A percentile compares a stretch with the other conserved stretches of the same genome.
These are phyloP conservation scores for Acanthosepion lycidas DNA, from an alignment of 2,888 invertebrate species.

Conservation along the genomic window DNA sequence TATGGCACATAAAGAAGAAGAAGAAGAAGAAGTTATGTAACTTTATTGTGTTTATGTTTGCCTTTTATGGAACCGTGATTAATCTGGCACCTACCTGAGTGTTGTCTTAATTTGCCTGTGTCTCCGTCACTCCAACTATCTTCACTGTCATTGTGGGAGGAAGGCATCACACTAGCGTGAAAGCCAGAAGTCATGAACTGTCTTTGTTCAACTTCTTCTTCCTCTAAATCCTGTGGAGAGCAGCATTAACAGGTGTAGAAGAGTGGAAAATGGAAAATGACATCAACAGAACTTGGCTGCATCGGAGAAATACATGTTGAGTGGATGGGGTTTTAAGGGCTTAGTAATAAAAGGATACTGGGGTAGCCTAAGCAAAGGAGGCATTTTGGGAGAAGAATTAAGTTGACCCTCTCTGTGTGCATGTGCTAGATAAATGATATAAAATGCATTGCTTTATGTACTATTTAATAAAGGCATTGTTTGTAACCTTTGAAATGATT, in stretches of 20 bases:
- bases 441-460: no score
- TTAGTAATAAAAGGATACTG: background rate
- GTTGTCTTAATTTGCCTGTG: slow-evolving; percentile 33
- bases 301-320: slow-evolving; percentile 21
- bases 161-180: slow-evolving; percentile 21
- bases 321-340: background rate
- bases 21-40: background rate
- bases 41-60: background rate
- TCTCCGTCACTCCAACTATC: slow-evolving; percentile 33
- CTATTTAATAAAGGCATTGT: no score
- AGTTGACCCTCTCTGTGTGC: background rate
- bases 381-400: background rate
- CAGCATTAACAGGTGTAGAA: slow-evolving; percentile 2
- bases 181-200: slow-evolving; percentile 33
- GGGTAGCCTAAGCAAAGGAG: background rate
- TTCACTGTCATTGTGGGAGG: slow-evolving; percentile 33
- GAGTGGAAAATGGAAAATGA: slow-evolving; percentile 22
- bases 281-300: slow-evolving; percentile 33
- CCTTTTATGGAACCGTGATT: background rate
- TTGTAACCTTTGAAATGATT: no score
- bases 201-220: slow-evolving; percentile 3
- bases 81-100: slow-evolving; percentile 33
- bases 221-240: slow-evolving; percentile 33
- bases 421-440: no score
- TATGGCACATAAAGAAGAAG: no score